Evolutionary conservation across 1,140 invertebrate genomes (phyloP).

Genomic region (Holcopasites calliopsidis): DNA sequence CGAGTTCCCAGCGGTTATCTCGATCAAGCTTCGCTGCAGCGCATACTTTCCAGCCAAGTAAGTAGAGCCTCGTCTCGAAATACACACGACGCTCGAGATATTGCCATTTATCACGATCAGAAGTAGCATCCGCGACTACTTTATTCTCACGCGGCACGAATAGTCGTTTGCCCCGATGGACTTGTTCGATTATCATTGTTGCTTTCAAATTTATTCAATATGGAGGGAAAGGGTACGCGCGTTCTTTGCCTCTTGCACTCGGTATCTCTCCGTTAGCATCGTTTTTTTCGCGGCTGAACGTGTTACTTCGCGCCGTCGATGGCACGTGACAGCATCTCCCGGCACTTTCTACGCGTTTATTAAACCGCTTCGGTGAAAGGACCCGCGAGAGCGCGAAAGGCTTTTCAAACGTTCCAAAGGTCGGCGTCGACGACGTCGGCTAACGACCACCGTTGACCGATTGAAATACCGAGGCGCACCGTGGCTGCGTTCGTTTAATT

Average conservation of each 20-base stretch:
- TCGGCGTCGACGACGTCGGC: constrained; percentile 23
- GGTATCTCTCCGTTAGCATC: constrained; percentile 21
- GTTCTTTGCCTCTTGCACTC: neutral
- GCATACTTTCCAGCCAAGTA: neutral
- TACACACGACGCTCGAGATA: neutral
- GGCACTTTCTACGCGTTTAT: constrained; percentile 47
- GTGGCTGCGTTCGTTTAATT: constrained; percentile 23
- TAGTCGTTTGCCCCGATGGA: constrained; percentile 28
- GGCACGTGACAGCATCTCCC: constrained; percentile 24
- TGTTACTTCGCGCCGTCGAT: constrained; percentile 11
- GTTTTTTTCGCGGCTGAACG: constrained; percentile 34
- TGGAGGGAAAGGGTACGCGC: neutral
- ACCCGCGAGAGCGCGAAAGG: constrained; percentile 17
- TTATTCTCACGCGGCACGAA: constrained; percentile 26
- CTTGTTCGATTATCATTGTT: constrained; percentile 33
- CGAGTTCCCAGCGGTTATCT: neutral
- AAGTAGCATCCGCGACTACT: neutral
- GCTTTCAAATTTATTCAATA: constrained; percentile 15
- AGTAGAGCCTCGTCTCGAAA: neutral
- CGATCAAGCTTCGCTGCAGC: neutral
- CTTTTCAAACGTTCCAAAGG: constrained; percentile 45
- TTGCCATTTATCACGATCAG: constrained; percentile 18
- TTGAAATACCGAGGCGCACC: constrained; percentile 6
- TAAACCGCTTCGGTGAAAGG: constrained; percentile 39
- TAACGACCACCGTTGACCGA: constrained; percentile 26